Evolutionary conservation across 2,797 vertebrate genomes (phyloP).

Genomic region (Bradypus variegatus): DNA sequence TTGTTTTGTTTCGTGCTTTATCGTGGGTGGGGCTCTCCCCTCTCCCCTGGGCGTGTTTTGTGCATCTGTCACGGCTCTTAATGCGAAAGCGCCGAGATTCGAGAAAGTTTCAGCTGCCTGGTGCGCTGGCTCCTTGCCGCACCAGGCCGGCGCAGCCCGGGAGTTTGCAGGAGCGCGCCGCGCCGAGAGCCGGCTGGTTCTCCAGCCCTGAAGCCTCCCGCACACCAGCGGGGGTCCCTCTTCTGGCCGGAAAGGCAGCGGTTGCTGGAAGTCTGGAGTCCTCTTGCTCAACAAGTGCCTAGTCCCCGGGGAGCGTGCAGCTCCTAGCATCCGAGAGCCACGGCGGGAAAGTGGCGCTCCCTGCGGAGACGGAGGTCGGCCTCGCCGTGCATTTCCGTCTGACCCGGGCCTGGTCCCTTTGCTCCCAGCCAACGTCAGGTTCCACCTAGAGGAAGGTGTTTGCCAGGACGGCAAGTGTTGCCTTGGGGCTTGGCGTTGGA

Average conservation of each 20-base stretch:
- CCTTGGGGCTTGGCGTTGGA: neutral
- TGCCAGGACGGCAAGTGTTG: neutral
- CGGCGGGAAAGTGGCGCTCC: neutral
- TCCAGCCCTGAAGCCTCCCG: neutral
- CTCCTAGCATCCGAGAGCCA: neutral
- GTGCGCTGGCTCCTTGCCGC: neutral
- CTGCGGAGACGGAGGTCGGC: neutral
- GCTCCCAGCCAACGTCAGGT: neutral
- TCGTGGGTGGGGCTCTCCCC: neutral
- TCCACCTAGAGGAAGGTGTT: neutral
- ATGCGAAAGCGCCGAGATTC: neutral
- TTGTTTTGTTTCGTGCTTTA: neutral
- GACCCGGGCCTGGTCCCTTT: neutral
- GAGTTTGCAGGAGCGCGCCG: neutral
- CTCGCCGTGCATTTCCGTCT: neutral
- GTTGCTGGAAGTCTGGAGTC: neutral
- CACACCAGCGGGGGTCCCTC: neutral
- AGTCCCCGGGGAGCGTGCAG: neutral
- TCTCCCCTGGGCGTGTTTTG: neutral
- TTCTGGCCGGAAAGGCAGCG: neutral
- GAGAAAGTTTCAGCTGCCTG: slow-evolving; percentile 56
- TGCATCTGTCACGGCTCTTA: neutral
- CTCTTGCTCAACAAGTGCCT: slow-evolving; percentile 57
- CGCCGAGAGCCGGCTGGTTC: neutral
- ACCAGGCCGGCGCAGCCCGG: neutral